These are phyloP conservation scores for Craseonycteris thonglongyai DNA, from an alignment of 2,113 vertebrate genomes.

Conservation along the genomic window DNA sequence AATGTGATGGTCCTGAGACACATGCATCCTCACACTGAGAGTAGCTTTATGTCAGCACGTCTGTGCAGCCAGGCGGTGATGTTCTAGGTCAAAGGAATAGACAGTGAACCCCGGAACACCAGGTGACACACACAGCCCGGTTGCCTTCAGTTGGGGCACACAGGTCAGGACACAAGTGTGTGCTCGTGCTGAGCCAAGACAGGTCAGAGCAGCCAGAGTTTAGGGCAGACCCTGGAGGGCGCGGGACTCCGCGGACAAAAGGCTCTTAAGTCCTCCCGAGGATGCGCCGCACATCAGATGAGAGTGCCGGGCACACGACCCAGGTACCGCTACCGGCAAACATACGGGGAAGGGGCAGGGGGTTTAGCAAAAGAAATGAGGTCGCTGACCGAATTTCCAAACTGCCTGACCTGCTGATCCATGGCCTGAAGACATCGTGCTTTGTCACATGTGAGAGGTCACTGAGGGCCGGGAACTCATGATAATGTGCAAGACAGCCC, in stretches of 20 bases:
- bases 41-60: accelerated
- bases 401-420: accelerated
- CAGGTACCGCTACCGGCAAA: accelerated
- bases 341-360: too few relatives aligned
- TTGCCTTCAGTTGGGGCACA: neutral
- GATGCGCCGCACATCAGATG: accelerated
- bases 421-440: too few relatives aligned
- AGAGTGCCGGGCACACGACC: neutral
- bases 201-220: too few relatives aligned
- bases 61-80: neutral
- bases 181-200: neutral
- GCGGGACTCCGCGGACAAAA: too few relatives aligned
- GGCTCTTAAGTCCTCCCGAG: accelerated
- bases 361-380: too few relatives aligned
- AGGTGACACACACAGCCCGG: neutral
- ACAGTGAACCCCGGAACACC: neutral
- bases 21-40: accelerated
- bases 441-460: too few relatives aligned
- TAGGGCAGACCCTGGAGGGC: too few relatives aligned
- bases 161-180: too few relatives aligned
- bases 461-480: neutral
- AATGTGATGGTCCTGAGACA: neutral
- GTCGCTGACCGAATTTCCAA: neutral
- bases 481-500: too few relatives aligned
- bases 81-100: neutral